A percentile compares a stretch with the other conserved stretches of the same genome.
These are phyloP conservation scores for Carassius gibelio DNA, from an alignment of 2,113 vertebrate species.

Conservation along the genomic window DNA sequence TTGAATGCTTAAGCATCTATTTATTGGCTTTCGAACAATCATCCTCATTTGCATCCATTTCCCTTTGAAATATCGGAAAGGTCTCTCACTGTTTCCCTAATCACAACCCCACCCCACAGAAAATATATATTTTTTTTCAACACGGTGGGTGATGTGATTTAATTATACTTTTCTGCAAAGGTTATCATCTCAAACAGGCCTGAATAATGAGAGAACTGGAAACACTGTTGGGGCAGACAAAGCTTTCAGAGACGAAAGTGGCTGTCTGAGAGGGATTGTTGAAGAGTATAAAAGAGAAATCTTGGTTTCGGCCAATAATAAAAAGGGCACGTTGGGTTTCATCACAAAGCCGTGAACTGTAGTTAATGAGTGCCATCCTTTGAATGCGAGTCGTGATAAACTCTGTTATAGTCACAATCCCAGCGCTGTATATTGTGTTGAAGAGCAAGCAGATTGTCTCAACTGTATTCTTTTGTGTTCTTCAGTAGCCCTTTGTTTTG, in stretches of 20 bases:
- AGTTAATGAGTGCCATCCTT: slow-evolving; percentile 25
- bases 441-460: slow-evolving; percentile 7
- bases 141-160: slow-evolving; percentile 51
- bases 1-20: slow-evolving; percentile 50
- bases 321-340: slow-evolving; percentile 41
- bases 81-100: slow-evolving; percentile 30
- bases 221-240: slow-evolving; percentile 26
- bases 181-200: slow-evolving; percentile 56
- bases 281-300: slow-evolving; percentile 31
- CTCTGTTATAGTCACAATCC: slow-evolving; percentile 24
- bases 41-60: slow-evolving; percentile 55
- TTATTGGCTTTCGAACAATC: slow-evolving; percentile 55
- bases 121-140: slow-evolving; percentile 50
- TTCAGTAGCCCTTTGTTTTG: not conserved
- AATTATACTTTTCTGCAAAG: slow-evolving; percentile 60
- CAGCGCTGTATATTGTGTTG: not conserved
- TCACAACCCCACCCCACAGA: slow-evolving; percentile 25
- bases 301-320: slow-evolving; percentile 20
- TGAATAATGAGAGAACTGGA: slow-evolving; percentile 47
- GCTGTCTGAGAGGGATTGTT: slow-evolving; percentile 44
- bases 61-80: slow-evolving; percentile 50
- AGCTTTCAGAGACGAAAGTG: slow-evolving; percentile 39
- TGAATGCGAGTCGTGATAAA: slow-evolving; percentile 33
- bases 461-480: slow-evolving; percentile 4
- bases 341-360: slow-evolving; percentile 20